Conservation (phyloP, 2,797 vertebrate genomes). For the Pseudomugil gertrudae region DNA sequence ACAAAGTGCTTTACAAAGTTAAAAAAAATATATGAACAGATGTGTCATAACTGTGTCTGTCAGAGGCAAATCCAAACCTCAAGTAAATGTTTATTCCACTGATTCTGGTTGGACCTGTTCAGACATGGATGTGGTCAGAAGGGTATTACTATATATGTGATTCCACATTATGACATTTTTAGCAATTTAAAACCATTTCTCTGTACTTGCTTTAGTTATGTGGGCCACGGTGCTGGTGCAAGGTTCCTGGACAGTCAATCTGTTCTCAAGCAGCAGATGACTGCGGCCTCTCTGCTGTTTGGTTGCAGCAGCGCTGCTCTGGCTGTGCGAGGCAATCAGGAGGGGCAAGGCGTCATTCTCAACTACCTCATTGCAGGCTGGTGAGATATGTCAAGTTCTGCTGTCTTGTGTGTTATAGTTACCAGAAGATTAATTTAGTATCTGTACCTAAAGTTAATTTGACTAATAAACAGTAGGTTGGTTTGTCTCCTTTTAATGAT, state of each 20-base stretch:
- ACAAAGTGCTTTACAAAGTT: too few species aligned
- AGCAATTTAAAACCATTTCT: neutral
- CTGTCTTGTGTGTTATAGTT: neutral
- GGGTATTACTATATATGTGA: neutral
- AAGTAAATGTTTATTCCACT: too few species aligned
- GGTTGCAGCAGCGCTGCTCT: slow-evolving; percentile 94
- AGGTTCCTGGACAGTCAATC: slow-evolving; percentile 86
- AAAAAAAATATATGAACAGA: too few species aligned
- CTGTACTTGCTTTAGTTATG: slow-evolving; percentile 79
- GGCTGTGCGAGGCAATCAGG: slow-evolving; percentile 85
- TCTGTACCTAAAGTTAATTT: neutral
- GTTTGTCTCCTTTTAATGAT: neutral
- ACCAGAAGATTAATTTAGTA: neutral
- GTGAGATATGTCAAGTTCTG: slow-evolving; percentile 73
- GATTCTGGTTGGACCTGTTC: too few species aligned
- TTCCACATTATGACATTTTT: neutral
- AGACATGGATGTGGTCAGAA: neutral
- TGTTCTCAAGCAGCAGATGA: slow-evolving; percentile 82
- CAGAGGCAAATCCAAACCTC: too few species aligned
- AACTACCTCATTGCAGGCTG: slow-evolving; percentile 93
- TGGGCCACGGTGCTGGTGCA: slow-evolving; percentile 90
- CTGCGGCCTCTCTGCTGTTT: slow-evolving; percentile 86
- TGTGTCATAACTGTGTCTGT: too few species aligned
- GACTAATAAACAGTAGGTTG: neutral
- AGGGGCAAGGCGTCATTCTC: slow-evolving; percentile 89